A percentile compares a stretch with the other conserved stretches of the same genome.
These are phyloP conservation scores for Columbina picui DNA, from an alignment of 2,113 vertebrate species.

Conservation along the genomic window DNA sequence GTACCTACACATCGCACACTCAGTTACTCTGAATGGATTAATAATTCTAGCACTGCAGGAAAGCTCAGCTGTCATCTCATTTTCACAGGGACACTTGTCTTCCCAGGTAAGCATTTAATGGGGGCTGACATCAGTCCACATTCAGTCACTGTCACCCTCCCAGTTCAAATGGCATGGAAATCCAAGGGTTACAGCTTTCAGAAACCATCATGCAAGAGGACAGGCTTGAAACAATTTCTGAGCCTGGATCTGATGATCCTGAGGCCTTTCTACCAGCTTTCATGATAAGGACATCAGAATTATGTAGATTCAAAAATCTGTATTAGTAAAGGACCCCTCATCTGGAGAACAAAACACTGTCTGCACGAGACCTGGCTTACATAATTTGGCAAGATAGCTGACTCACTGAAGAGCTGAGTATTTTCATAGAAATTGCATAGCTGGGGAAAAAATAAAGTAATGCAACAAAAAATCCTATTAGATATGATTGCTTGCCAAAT, in stretches of 20 bases:
- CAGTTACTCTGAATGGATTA: conserved; percentile 43
- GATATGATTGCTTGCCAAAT: not conserved
- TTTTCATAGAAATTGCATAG: not conserved
- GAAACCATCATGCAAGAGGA: conserved; percentile 49
- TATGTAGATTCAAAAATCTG: not conserved
- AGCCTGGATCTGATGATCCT: not conserved
- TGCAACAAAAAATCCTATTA: not conserved
- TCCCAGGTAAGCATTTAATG: conserved; percentile 40
- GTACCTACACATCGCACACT: conserved; percentile 12
- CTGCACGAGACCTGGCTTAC: conserved; percentile 17
- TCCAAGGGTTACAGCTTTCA: conserved; percentile 68
- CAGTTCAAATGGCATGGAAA: conserved; percentile 60
- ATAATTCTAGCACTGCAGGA: conserved; percentile 51
- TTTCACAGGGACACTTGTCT: conserved; percentile 48
- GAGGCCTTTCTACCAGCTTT: not conserved
- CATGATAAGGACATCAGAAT: not conserved
- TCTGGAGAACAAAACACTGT: not conserved
- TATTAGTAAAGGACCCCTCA: not conserved
- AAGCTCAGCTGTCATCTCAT: conserved; percentile 44
- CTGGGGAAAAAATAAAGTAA: not conserved
- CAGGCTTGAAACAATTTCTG: not conserved
- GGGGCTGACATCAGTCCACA: conserved; percentile 69
- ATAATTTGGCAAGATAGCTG: conserved; percentile 31
- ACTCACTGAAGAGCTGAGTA: not conserved
- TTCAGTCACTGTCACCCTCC: conserved; percentile 59